These are phyloP conservation scores for Acropternis orthonyx DNA, from an alignment of 2,797 vertebrate species.

Conservation along the genomic window DNA sequence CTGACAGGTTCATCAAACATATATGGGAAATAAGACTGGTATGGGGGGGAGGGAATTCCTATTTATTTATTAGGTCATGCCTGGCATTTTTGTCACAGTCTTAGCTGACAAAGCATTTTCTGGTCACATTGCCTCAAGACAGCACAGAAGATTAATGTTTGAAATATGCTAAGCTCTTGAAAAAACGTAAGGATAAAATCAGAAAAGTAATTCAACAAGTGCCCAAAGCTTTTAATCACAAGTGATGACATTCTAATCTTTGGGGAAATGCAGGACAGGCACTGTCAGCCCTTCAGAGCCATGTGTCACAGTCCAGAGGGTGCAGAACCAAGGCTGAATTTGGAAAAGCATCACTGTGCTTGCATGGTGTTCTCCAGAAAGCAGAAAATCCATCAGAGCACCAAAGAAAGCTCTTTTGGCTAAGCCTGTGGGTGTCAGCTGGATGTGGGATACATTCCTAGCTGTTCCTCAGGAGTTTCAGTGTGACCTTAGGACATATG, in stretches of 20 bases:
- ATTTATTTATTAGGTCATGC: conserved; percentile 1
- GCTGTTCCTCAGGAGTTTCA: not conserved
- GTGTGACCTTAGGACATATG: not conserved
- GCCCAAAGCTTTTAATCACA: conserved; percentile 19
- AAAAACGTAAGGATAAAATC: conserved; percentile 66
- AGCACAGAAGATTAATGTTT: conserved; percentile 66
- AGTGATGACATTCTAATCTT: conserved; percentile 63
- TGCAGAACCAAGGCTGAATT: conserved; percentile 8
- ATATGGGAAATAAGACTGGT: not conserved
- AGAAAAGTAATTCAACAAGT: conserved; percentile 68
- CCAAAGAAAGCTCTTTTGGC: not conserved
- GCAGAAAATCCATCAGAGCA: not conserved
- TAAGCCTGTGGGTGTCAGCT: not conserved
- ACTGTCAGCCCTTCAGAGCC: not conserved
- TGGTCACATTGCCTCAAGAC: conserved; percentile 49
- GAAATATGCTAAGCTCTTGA: conserved; percentile 70
- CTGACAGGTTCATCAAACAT: not conserved
- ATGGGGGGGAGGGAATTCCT: not conserved
- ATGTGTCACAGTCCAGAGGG: not conserved
- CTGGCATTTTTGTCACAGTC: conserved; percentile 44
- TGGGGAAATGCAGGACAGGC: conserved; percentile 26
- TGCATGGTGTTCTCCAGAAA: not conserved
- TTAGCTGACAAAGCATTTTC: conserved; percentile 67
- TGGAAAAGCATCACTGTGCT: not conserved
- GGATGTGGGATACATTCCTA: not conserved